Conservation (phyloP, 2,113 vertebrate species). For the Crotalus helleri region DNA sequence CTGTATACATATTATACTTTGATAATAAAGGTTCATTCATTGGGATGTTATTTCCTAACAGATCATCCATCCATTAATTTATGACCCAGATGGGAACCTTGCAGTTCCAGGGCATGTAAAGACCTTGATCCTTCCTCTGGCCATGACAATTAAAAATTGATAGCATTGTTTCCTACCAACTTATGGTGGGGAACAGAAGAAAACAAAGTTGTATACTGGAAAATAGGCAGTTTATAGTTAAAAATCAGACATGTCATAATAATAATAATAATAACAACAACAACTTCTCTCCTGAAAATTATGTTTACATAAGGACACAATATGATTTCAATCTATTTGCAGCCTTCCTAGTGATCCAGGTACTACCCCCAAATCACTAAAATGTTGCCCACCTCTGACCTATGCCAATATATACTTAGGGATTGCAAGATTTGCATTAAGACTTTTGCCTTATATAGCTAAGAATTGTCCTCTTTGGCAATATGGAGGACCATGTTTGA, state of each 20-base stretch:
- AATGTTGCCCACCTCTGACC: background rate
- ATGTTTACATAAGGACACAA: background rate
- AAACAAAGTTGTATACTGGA: background rate
- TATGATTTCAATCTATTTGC: background rate
- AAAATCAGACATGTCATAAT: background rate
- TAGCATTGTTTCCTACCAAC: background rate
- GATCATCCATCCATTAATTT: background rate
- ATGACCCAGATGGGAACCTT: background rate
- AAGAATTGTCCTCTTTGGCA: background rate
- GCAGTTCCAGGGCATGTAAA: background rate
- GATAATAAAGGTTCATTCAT: background rate
- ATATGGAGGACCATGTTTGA: background rate
- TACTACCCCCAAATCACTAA: background rate
- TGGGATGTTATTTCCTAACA: background rate
- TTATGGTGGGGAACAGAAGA: background rate
- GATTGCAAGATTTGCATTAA: background rate
- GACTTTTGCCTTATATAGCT: background rate
- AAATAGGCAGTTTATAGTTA: background rate
- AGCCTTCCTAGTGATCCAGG: background rate
- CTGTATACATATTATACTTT: too few species aligned
- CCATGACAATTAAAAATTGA: background rate
- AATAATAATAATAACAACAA: background rate
- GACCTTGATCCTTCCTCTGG: background rate
- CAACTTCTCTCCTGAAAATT: background rate
- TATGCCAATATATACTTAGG: background rate